Percentiles rank a stretch among this genome's conserved stretches.
These are phyloP conservation scores for Vanessa cardui DNA, from an alignment of 2,888 invertebrate species.

Conservation along the genomic window DNA sequence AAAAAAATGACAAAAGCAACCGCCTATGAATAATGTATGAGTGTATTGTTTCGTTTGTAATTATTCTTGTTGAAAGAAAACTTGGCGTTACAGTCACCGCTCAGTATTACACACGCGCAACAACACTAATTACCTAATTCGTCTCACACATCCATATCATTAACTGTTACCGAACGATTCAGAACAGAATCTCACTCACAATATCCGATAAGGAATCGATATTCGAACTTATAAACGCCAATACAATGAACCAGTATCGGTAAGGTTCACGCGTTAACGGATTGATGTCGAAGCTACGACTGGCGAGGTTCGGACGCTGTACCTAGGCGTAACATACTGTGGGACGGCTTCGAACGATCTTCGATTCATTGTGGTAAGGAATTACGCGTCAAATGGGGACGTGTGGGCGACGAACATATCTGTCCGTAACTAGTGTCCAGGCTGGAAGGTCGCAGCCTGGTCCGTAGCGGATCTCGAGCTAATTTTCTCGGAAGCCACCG, in stretches of 20 bases:
- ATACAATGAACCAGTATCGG: conserved; percentile 3
- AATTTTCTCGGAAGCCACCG: conserved; percentile 66
- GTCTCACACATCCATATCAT: conserved; percentile 55
- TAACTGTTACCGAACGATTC: conserved; percentile 62
- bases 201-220: background rate
- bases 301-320: conserved; percentile 54
- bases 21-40: background rate
- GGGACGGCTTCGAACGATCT: conserved; percentile 72
- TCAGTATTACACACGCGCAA: conserved; percentile 9
- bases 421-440: conserved; percentile 55
- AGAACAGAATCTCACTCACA: conserved; percentile 28
- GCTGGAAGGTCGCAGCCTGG: conserved; percentile 45
- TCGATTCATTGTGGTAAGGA: conserved; percentile 64
- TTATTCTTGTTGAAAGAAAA: conserved; percentile 2
- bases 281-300: conserved; percentile 72
- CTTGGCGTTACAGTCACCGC: conserved; percentile 31
- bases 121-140: conserved; percentile 62
- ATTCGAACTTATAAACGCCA: conserved; percentile 34
- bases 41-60: background rate
- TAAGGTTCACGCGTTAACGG: conserved; percentile 59
- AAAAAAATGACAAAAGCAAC: background rate
- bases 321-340: conserved; percentile 58
- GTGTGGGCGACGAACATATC: conserved; percentile 37
- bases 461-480: conserved; percentile 61
- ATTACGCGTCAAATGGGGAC: conserved; percentile 58